phyloP scores from a whole-genome alignment of 2,113 vertebrate species.

The Condylura cristata region DNA sequence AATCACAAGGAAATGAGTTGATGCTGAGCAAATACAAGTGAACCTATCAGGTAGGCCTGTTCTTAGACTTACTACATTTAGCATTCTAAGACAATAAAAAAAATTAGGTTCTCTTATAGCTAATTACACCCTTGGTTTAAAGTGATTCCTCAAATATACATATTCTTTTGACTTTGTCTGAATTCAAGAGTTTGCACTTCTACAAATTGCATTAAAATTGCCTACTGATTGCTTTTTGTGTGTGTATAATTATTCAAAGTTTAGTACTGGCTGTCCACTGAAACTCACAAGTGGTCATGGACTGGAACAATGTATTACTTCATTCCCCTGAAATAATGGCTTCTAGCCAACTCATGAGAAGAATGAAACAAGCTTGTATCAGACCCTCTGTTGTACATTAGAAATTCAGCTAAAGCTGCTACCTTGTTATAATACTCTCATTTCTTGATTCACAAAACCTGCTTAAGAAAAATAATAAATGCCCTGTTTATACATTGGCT shows the following conservation, averaged over 20 bases:
- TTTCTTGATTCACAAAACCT: slow-evolving; percentile 78
- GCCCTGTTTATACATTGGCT: slow-evolving; percentile 62
- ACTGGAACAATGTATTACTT: slow-evolving; percentile 58
- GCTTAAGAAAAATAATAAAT: slow-evolving; percentile 63
- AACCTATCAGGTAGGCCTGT: background rate
- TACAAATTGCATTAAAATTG: background rate
- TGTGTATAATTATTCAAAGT: slow-evolving; percentile 2
- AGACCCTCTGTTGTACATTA: slow-evolving; percentile 65
- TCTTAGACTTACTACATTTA: background rate
- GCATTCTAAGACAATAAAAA: background rate
- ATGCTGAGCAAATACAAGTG: background rate
- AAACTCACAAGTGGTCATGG: slow-evolving; percentile 23
- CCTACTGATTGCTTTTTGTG: slow-evolving; percentile 35
- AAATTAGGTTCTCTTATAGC: background rate
- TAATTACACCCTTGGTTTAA: background rate
- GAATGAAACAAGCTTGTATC: slow-evolving; percentile 51
- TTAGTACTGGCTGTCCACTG: slow-evolving; percentile 48
- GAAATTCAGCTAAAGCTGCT: slow-evolving; percentile 80
- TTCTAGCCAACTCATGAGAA: slow-evolving; percentile 64
- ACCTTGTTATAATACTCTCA: slow-evolving; percentile 76
- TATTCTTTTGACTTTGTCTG: background rate
- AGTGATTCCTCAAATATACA: background rate
- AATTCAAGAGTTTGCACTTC: background rate
- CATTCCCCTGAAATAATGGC: slow-evolving; percentile 74
- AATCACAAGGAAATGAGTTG: background rate